Percentiles rank a stretch among this genome's conserved stretches.
phyloP scores from a whole-genome alignment of 2,888 invertebrate genomes.

The Drosophila ustulata region DNA sequence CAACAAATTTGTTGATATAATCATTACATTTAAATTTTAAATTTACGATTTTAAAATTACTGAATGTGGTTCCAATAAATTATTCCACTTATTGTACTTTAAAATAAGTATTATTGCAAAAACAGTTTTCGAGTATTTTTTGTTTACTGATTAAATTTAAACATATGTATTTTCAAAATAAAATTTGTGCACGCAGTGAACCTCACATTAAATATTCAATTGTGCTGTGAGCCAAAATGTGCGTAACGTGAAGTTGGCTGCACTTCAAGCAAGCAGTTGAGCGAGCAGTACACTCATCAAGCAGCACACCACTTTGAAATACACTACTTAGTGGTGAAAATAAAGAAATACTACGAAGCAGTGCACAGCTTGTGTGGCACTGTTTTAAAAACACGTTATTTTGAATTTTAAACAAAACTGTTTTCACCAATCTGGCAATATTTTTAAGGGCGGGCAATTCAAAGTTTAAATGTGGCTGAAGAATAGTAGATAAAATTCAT shows the following conservation, averaged over 20 bases:
- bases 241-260: constrained; percentile 39
- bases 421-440: constrained; percentile 34
- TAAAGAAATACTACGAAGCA: not conserved
- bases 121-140: too few species aligned
- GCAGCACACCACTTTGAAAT: not conserved
- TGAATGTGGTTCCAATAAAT: too few species aligned
- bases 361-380: not conserved
- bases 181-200: not conserved
- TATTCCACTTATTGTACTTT: too few species aligned
- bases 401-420: not conserved
- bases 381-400: not conserved
- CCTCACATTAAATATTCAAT: not conserved
- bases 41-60: too few species aligned
- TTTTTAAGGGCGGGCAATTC: not conserved
- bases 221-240: not conserved
- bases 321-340: not conserved
- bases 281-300: not conserved
- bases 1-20: not conserved
- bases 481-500: not conserved
- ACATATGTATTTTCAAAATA: not conserved
- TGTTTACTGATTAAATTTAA: too few species aligned
- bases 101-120: too few species aligned
- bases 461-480: not conserved
- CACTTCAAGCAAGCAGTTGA: not conserved
- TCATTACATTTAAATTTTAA: too few species aligned